These are phyloP conservation scores for Anguilla marmorata DNA, from an alignment of 2,797 vertebrate genomes.

Conservation along the genomic window DNA sequence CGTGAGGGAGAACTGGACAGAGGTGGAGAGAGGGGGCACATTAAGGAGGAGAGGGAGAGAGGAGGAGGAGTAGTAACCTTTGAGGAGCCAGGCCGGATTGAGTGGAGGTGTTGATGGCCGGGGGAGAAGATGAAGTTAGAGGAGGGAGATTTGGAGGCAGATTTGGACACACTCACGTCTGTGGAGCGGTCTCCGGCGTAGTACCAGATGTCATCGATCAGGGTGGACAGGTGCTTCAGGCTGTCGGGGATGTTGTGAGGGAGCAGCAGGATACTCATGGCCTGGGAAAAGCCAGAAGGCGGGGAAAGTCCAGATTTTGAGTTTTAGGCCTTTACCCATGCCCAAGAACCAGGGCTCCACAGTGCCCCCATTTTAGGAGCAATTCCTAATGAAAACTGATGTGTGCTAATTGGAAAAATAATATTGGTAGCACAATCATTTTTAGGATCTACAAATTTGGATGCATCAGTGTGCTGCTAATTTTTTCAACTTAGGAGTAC, in stretches of 20 bases:
- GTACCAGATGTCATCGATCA: conserved; percentile 98
- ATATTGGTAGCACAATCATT: too few species aligned
- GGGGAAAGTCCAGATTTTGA: background rate
- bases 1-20: background rate
- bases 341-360: background rate
- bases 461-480: too few species aligned
- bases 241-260: conserved; percentile 93
- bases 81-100: conserved; percentile 52
- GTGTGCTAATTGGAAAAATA: too few species aligned
- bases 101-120: conserved; percentile 53
- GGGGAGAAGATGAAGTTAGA: conserved; percentile 52
- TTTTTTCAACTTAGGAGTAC: too few species aligned
- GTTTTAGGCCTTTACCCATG: background rate
- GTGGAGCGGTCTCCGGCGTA: conserved; percentile 94
- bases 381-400: too few species aligned
- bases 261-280: conserved; percentile 87
- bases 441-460: too few species aligned
- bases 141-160: conserved; percentile 35
- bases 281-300: conserved; percentile 64
- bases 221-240: conserved; percentile 84
- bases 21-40: background rate
- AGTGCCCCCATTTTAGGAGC: too few species aligned
- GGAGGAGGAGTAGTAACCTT: conserved; percentile 49
- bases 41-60: background rate
- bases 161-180: conserved; percentile 80